phyloP scores from a whole-genome alignment of 2,888 invertebrate genomes.

The Trichogramma evanescens region DNA sequence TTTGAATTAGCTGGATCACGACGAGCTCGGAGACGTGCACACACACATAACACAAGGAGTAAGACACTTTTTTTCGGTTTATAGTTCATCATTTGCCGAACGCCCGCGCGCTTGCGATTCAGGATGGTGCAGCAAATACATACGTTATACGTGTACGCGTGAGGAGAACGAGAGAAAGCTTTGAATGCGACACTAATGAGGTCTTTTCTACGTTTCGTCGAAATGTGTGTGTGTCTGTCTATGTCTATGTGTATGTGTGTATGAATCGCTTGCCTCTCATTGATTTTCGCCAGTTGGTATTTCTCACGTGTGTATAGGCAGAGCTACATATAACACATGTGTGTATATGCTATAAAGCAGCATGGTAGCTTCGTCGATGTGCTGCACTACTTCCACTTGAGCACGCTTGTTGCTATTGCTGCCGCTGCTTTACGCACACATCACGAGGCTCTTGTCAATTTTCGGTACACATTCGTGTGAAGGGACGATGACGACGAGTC shows the following conservation, averaged over 20 bases:
- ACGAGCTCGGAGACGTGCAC: conserved; percentile 8
- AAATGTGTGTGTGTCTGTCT: conserved; percentile 4
- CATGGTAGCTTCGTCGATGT: no score
- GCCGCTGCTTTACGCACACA: conserved; percentile 8
- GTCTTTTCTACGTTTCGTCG: conserved; percentile 10
- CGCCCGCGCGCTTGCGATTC: not conserved
- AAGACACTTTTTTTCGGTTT: not conserved
- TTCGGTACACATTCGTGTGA: not conserved
- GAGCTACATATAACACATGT: no score
- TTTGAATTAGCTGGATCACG: not conserved
- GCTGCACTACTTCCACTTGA: conserved; percentile 5
- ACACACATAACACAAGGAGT: conserved; percentile 14
- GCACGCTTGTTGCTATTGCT: conserved; percentile 6
- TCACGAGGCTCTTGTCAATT: no score
- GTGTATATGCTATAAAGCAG: no score
- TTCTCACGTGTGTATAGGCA: not conserved
- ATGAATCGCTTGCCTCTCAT: conserved; percentile 1
- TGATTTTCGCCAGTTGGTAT: conserved; percentile 10
- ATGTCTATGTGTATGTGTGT: no score
- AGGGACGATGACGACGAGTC: no score
- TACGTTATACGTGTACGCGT: not conserved
- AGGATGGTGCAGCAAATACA: not conserved
- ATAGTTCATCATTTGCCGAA: not conserved
- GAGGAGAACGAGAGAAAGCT: conserved; percentile 3
- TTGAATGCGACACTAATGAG: conserved; percentile 17